Evolutionary conservation across 2,113 vertebrate species (phyloP).

Genomic region (Kryptolebias marmoratus): DNA sequence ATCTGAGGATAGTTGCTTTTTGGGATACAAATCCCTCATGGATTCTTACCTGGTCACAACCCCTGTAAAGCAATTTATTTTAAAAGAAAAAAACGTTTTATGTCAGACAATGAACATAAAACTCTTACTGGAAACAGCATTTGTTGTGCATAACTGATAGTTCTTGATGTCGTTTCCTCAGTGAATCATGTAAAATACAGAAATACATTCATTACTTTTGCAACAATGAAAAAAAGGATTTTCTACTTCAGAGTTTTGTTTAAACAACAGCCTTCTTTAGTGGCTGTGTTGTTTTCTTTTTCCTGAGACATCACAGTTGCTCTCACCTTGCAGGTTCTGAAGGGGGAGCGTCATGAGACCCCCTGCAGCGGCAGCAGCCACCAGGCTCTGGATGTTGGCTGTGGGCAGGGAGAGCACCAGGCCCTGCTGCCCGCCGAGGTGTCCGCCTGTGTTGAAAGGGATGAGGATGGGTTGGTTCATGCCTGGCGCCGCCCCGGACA

Average conservation of each 20-base stretch:
- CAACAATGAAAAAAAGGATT: neutral
- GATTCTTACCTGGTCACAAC: slow-evolving; percentile 61
- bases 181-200: neutral
- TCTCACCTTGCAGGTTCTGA: slow-evolving; percentile 99
- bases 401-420: slow-evolving; percentile 97
- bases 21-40: slow-evolving; percentile 67
- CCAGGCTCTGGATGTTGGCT: slow-evolving; percentile 96
- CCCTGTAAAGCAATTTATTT: slow-evolving; percentile 53
- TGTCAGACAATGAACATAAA: slow-evolving; percentile 18
- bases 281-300: neutral
- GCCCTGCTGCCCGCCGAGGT: slow-evolving; percentile 96
- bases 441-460: slow-evolving; percentile 96
- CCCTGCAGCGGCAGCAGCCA: slow-evolving; percentile 96
- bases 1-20: slow-evolving; percentile 67
- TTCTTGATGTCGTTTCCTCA: neutral
- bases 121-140: slow-evolving; percentile 1
- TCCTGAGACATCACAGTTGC: slow-evolving; percentile 25
- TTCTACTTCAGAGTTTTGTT: neutral
- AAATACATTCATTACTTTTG: neutral
- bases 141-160: slow-evolving; percentile 16
- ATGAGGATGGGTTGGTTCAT: slow-evolving; percentile 98
- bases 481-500: slow-evolving; percentile 90
- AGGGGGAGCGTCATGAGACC: slow-evolving; percentile 98
- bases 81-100: slow-evolving; percentile 26
- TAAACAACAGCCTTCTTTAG: neutral